Evolutionary conservation across 2,113 vertebrate species (phyloP), one percentile per base, ranked within the genome.

Genomic region (Numida meleagris): DNA sequence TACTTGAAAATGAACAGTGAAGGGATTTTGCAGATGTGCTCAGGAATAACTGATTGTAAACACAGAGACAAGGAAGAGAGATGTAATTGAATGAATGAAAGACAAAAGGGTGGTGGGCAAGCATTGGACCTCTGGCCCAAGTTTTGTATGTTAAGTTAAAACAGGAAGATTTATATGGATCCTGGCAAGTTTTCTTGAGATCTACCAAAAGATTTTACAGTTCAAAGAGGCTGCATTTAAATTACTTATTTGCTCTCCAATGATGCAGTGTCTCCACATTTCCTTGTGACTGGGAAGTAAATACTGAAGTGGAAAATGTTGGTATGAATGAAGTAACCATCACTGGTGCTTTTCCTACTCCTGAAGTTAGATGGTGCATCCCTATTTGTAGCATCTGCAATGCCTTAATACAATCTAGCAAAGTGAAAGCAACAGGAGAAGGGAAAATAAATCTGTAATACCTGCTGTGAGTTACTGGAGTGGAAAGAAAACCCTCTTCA

Each of bases 391-490:
- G 51, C 55, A 55, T 81, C 80, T 92, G 46, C 18, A 62, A 48
- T 80, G 72, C 68, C 59, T 88, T 93, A 79, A 90, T 80, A 81
- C 33, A 81, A 74, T 57, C 48, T 80, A 88, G 61, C 25, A 89
- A 81, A 88, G 93, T 88, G 66, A 90, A 96, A 95, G 80, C 57
- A 92, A 84, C 48, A 62, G 42, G 50, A 90, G 67, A 95, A 88
- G 43, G n/a, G 48, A 65, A 91, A 89, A 90, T 89, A 92, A 92
- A 90, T 92, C 82, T 72, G 58, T 86, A 88, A 81, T 51, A 88
- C 89, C 85, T 88, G 77, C 82, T 95, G 77, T 84, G 92, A 94
- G 62, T 86, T 89, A 92, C 77, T 85, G 80, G 45, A 90, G 66
- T 90, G 62, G 76, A 95, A 94, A 89, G 86, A 88, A 93, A 93